Evolutionary conservation across 2,113 vertebrate species (phyloP).

Genomic region (Origma solitaria): DNA sequence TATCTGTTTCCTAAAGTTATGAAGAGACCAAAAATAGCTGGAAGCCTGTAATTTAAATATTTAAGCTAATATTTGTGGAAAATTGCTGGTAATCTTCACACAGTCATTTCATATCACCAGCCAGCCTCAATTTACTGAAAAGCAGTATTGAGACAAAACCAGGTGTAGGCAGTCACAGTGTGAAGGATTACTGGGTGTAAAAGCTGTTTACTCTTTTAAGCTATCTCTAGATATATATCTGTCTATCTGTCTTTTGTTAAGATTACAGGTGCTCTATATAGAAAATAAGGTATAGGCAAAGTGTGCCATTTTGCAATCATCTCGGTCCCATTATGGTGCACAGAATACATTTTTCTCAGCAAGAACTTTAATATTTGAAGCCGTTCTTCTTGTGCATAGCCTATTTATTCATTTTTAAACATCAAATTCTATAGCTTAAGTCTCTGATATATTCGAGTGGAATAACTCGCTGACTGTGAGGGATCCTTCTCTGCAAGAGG

Average conservation of each 20-base stretch:
- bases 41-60: background rate
- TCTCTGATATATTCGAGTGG: background rate
- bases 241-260: slow-evolving; percentile 21
- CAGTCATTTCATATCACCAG: background rate
- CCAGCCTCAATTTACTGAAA: background rate
- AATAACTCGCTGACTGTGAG: background rate
- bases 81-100: background rate
- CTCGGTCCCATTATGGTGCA: slow-evolving; percentile 13
- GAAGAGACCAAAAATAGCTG: background rate
- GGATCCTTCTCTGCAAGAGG: background rate
- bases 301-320: slow-evolving; percentile 16
- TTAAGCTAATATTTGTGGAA: background rate
- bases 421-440: background rate
- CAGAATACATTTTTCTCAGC: slow-evolving; percentile 37
- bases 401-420: slow-evolving; percentile 48
- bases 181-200: background rate
- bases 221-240: background rate
- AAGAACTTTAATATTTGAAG: slow-evolving; percentile 28
- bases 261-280: background rate
- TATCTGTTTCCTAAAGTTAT: background rate
- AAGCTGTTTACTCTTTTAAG: slow-evolving; percentile 18
- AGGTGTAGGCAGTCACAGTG: background rate
- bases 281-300: slow-evolving; percentile 24
- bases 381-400: background rate
- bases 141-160: background rate